Conservation (phyloP, 2,113 vertebrate genomes). For the Uria aalge region DNA sequence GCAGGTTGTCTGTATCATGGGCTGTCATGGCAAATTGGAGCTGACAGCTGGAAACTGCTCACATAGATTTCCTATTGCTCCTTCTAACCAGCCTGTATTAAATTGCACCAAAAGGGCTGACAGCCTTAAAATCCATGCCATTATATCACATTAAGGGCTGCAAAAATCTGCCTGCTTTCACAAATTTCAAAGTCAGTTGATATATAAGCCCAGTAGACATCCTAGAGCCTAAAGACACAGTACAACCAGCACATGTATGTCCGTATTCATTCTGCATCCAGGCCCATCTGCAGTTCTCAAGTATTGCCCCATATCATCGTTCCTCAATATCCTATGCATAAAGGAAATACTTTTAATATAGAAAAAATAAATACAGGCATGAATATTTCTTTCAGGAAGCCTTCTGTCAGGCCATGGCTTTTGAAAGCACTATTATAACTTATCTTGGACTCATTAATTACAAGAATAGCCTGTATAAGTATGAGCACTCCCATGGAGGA, state of each 20-base stretch:
- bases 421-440: background rate
- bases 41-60: conserved; percentile 70
- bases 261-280: background rate
- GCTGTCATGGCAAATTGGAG: conserved; percentile 59
- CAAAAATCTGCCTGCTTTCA: conserved; percentile 55
- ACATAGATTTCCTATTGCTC: conserved; percentile 71
- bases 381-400: background rate
- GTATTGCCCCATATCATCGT: background rate
- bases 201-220: conserved; percentile 11
- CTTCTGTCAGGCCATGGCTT: background rate
- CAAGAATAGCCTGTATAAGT: background rate
- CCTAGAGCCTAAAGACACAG: background rate
- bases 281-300: background rate
- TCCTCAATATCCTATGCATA: background rate
- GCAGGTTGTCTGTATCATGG: background rate
- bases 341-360: background rate
- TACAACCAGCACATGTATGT: background rate
- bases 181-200: conserved; percentile 67
- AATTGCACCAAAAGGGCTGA: conserved; percentile 67
- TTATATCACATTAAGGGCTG: conserved; percentile 24
- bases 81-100: conserved; percentile 60
- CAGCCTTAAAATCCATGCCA: conserved; percentile 40
- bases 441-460: background rate
- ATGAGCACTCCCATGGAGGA: background rate
- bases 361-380: background rate